phyloP scores from a whole-genome alignment of 2,797 vertebrate species.

The Nannoperca obscura region DNA sequence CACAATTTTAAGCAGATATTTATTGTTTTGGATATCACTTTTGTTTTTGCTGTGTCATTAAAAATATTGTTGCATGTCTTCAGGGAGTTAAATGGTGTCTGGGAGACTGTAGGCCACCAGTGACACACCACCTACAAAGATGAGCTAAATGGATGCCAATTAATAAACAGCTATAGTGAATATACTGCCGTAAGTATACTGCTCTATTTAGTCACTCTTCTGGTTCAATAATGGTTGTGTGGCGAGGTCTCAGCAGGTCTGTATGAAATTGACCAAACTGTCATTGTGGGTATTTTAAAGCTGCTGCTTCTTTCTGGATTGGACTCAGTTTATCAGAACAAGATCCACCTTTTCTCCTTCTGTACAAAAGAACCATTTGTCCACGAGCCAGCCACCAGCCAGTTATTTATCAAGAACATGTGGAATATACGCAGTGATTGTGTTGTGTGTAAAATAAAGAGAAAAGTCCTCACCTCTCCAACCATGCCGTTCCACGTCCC shows the following conservation, averaged over 20 bases:
- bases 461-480: slow-evolving; percentile 90
- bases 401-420: slow-evolving; percentile 1
- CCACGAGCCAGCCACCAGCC: background rate
- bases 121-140: background rate
- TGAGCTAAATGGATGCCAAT: slow-evolving; percentile 14
- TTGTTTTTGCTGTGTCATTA: background rate
- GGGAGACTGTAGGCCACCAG: background rate
- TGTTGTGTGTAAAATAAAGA: slow-evolving; percentile 1
- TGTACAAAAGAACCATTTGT: background rate
- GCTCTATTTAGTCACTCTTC: slow-evolving; percentile 17
- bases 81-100: background rate
- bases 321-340: slow-evolving; percentile 3
- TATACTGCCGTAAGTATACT: background rate
- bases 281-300: slow-evolving; percentile 45
- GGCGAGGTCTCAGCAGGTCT: slow-evolving; percentile 35
- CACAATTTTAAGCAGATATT: background rate
- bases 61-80: slow-evolving; percentile 1
- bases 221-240: slow-evolving; percentile 24
- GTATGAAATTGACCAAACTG: slow-evolving; percentile 35
- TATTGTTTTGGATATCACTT: slow-evolving; percentile 1
- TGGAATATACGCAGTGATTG: background rate
- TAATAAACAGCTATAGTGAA: background rate
- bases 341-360: slow-evolving; percentile 8
- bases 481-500: slow-evolving; percentile 99
- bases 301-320: slow-evolving; percentile 19